phyloP scores from a whole-genome alignment of 2,797 vertebrate species.

The Poecilia picta region DNA sequence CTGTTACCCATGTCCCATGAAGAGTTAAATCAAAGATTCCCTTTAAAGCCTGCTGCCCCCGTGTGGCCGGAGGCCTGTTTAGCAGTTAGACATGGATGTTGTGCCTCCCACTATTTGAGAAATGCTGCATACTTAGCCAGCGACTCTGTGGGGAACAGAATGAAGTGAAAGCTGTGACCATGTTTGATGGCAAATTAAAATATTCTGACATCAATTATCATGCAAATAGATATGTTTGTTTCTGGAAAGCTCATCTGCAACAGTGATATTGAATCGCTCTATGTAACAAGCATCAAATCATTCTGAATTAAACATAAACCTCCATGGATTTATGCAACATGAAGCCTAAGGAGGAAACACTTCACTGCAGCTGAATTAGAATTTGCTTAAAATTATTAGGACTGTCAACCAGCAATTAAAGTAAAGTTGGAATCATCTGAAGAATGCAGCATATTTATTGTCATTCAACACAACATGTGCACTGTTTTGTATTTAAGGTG shows the following conservation, averaged over 20 bases:
- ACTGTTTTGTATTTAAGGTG: background rate
- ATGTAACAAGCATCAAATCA: background rate
- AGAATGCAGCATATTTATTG: background rate
- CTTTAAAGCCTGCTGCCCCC: background rate
- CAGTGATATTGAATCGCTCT: background rate
- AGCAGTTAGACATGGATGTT: too few species aligned
- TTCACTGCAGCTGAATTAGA: background rate
- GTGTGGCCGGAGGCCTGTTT: too few species aligned
- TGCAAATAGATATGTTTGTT: background rate
- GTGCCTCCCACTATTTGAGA: too few species aligned
- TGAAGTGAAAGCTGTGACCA: background rate
- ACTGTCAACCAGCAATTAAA: background rate
- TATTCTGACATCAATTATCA: background rate
- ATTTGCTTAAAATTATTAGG: background rate
- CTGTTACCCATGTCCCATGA: background rate
- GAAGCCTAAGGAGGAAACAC: background rate
- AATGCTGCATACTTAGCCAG: background rate
- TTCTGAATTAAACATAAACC: background rate
- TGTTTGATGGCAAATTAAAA: background rate
- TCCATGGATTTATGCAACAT: background rate
- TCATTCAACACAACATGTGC: background rate
- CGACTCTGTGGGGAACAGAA: background rate
- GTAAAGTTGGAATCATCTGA: background rate
- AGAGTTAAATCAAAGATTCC: background rate
- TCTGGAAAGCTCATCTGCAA: background rate